Evolutionary conservation across 35 echinoderm and acorn worm species (phyloP), one percentile per base, ranked within the genome.

Genomic region (Apostichopus parvimensis): DNA sequence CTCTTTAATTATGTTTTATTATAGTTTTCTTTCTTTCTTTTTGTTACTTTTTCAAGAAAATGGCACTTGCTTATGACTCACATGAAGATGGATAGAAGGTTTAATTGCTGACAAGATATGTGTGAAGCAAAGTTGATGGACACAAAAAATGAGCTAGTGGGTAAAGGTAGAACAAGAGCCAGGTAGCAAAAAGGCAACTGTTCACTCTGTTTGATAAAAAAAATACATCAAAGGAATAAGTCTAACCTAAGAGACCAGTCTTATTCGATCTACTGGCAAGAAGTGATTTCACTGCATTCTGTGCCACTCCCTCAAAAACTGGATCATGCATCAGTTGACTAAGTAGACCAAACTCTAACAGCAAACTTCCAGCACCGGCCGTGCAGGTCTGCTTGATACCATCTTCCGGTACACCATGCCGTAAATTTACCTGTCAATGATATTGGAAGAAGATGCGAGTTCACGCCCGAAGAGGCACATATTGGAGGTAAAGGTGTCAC

Each of bases 321-420:
- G 97, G 95, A 87, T 99, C 95, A 28, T 92, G 68, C 52, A 96
- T 92, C 14, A 99, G 93, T 55, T 91, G 86, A 80, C 97, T 91
- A 1, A 99, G 86, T 10, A 94, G 73, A 25, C 97, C 97, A 93
- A 99, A 99, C 83, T 99, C 97, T 53, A 99, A 80, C 0, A 96
- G 58, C 18, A 99, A 82, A 65, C 94, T 96, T 6, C 97, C 97
- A 13, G 94, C 97, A 26, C 97, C 97, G 11, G 95, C 97, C 22
- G 97, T 99, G 56, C 97, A 99, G 13, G 97, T 93, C 28, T 99
- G 95, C 24, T 94, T 92, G 15, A 93, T 82, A 13, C 94, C 92
- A 70, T 92, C 64, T 34, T 87, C 68, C 56, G 95, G 97, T 87
- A 99, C 86, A 12, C 97, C 97, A 70, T 64, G 86, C 57, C 60